A percentile compares a stretch with the other conserved stretches of the same genome.
These are phyloP conservation scores for Schmidtea mediterranea DNA, from an alignment of 1,140 invertebrate species.

Conservation along the genomic window DNA sequence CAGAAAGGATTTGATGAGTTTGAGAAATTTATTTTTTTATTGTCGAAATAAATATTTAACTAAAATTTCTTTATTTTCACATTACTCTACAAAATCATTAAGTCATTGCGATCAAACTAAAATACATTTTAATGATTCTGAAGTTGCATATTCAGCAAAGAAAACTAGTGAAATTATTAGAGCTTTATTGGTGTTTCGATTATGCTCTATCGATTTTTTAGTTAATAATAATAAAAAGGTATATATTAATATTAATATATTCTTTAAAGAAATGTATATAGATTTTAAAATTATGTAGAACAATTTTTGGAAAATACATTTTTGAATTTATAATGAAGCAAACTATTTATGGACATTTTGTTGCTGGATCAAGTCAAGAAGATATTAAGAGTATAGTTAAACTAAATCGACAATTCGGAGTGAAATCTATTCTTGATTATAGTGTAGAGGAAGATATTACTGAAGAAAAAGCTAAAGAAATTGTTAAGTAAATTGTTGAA, in stretches of 20 bases:
- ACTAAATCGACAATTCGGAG: constrained; percentile 61
- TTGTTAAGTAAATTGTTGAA: background rate
- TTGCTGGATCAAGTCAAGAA: constrained; percentile 29
- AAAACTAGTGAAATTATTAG: constrained; percentile 65
- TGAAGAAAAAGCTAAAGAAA: constrained; percentile 7
- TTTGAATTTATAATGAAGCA: constrained; percentile 65
- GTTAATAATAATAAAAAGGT: constrained; percentile 83
- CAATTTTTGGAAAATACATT: constrained; percentile 50
- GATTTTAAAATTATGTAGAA: constrained; percentile 56
- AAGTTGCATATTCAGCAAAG: constrained; percentile 44
- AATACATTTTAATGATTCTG: constrained; percentile 39
- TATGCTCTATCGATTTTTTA: constrained; percentile 60
- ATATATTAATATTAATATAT: constrained; percentile 19
- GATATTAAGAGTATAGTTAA: constrained; percentile 36
- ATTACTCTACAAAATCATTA: no score
- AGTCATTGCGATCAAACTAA: no score
- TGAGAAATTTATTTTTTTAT: no score
- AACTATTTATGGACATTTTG: constrained; percentile 94
- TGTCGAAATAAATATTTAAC: no score
- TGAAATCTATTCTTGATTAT: constrained; percentile 92
- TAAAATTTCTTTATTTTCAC: no score
- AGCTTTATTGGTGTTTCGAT: constrained; percentile 64
- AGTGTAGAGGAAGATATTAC: constrained; percentile 77
- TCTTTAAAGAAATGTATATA: constrained; percentile 22
- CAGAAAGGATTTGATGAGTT: no score